Evolutionary conservation across 2,113 vertebrate genomes (phyloP), one percentile per base, ranked within the genome.

Genomic region (Emydura subglobosa): DNA sequence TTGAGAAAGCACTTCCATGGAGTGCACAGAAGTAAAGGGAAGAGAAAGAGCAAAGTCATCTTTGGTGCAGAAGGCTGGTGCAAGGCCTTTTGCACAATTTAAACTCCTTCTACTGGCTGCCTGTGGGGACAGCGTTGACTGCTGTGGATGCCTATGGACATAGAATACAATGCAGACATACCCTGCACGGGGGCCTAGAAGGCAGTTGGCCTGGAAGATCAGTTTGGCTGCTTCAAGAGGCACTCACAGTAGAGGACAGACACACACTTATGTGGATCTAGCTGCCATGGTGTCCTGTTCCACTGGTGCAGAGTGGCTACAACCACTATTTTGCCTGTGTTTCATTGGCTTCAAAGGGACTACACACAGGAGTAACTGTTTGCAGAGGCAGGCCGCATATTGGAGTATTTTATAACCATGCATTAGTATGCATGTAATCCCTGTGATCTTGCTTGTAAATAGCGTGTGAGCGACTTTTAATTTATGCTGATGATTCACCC

Each of bases 401-500:
- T 39, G 53, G 72, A 39, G 29, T 5, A 72, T 88, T 88, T 85
- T 11, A 50, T 87, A 88, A 42, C 0, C 2, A 8, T 57, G 57
- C 3, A 72, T 17, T 4, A 82, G 47, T 0, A 92, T 92, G 21
- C 61, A 95, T 21, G 14, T 21, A 50, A 21, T 24, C 88, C 7
- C 13, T 25, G 1, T 0, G 27, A 13, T 44, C 7, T 29, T 24
- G 0, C 53, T 49, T 78, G 34, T 13, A 61, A 83, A 57, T 31
- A n/a, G 8, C 0, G 3, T 47, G 50, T 53, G 29, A 86, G 91
- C 5, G 34, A 79, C 27, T 57, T 16, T 85, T 53, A 78, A 89
- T 0, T 0, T 27, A 44, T 0, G 0, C 1, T 61, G 49, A 25
- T 83, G 57, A n/a, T 91, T 85, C 79, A 51, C 25, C 29, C 16